Percentiles rank a stretch among this genome's conserved stretches.
Conservation (phyloP, 2,113 vertebrate genomes). For the Condylura cristata region DNA sequence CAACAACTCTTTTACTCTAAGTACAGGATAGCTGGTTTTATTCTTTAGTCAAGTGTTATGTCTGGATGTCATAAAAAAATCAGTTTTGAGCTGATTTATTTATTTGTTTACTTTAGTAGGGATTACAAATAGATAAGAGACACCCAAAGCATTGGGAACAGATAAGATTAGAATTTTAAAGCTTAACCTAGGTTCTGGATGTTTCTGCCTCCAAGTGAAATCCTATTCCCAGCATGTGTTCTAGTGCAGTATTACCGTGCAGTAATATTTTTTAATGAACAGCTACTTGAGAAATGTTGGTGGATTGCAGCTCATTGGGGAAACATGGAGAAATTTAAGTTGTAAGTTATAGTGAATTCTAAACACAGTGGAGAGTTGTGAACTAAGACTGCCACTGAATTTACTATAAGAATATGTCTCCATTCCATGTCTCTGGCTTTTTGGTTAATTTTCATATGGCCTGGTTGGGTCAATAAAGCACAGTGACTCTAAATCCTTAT, state of each 20-base stretch:
- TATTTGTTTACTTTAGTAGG: not conserved
- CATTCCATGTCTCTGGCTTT: not conserved
- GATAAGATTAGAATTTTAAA: conserved; percentile 59
- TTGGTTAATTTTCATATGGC: not conserved
- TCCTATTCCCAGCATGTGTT: not conserved
- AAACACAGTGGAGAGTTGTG: not conserved
- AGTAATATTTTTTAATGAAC: conserved; percentile 9
- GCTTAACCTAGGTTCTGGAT: not conserved
- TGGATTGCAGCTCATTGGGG: not conserved
- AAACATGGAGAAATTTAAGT: conserved; percentile 14
- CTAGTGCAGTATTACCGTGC: not conserved
- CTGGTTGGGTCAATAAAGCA: not conserved
- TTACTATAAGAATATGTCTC: not conserved
- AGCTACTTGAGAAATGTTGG: conserved; percentile 37
- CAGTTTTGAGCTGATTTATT: not conserved
- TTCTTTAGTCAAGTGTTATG: not conserved
- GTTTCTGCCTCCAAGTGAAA: not conserved
- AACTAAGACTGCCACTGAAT: not conserved
- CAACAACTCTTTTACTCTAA: not conserved
- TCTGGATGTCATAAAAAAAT: not conserved
- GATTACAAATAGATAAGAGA: not conserved
- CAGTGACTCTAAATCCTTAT: not conserved
- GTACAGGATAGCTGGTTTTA: not conserved
- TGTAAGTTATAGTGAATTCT: conserved; percentile 27
- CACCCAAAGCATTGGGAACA: not conserved